These are phyloP conservation scores for Trypoxylus dichotomus DNA, from an alignment of 1,140 invertebrate genomes.

Conservation along the genomic window DNA sequence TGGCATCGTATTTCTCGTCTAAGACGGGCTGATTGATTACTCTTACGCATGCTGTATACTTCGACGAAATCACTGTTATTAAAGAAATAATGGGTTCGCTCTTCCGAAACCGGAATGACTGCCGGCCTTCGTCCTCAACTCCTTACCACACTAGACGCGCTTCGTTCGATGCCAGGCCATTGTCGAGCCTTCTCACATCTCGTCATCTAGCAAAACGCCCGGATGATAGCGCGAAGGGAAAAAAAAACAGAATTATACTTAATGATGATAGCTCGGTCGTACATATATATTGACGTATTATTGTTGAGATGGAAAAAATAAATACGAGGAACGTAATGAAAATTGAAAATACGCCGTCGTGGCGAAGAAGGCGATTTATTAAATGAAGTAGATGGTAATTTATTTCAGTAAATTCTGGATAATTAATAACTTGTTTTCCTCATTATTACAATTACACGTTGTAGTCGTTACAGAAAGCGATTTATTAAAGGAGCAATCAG, in stretches of 20 bases:
- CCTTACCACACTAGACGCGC: background rate
- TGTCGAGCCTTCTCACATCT: background rate
- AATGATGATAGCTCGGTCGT: background rate
- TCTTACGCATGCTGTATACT: background rate
- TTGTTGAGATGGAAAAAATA: background rate
- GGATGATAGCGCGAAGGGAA: background rate
- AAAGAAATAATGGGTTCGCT: constrained; percentile 20
- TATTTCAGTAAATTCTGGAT: background rate
- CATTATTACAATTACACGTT: too few species aligned
- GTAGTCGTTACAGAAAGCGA: too few species aligned
- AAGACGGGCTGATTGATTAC: background rate
- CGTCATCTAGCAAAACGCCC: background rate
- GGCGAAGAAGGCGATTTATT: background rate
- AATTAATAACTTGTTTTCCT: too few species aligned
- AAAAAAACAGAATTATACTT: background rate
- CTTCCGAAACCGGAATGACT: background rate
- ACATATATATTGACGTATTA: background rate
- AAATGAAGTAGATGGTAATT: background rate
- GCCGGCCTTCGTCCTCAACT: background rate
- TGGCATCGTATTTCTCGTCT: background rate
- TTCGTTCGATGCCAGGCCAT: background rate
- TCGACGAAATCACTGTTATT: constrained; percentile 20
- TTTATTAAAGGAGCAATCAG: too few species aligned
- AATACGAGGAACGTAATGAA: background rate
- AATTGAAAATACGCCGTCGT: background rate